Evolutionary conservation across 1,140 invertebrate genomes (phyloP).

Genomic region (Bombus haemorrhoidalis): DNA sequence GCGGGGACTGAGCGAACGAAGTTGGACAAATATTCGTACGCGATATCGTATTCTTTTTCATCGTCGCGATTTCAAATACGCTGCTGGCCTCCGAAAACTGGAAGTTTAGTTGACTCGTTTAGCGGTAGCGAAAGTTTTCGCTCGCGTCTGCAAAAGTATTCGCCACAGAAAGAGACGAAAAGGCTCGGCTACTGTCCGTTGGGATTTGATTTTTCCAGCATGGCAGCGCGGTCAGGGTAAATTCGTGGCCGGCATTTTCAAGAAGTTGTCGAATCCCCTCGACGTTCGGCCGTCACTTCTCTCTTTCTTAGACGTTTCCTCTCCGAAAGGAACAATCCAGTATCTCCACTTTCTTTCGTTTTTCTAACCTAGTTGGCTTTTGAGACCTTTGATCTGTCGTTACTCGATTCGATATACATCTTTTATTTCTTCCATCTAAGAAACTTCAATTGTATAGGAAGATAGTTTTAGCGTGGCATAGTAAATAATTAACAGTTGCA

Average conservation of each 20-base stretch:
- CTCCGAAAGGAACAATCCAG: not conserved
- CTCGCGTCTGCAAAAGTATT: conserved; percentile 64
- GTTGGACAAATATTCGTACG: conserved; percentile 23
- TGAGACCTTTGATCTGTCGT: not conserved
- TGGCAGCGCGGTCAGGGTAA: conserved; percentile 51
- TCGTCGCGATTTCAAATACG: not conserved
- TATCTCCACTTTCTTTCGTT: not conserved
- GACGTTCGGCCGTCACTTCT: not conserved
- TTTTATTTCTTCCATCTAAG: not conserved
- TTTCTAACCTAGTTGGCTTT: not conserved
- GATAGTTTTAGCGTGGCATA: too few species aligned
- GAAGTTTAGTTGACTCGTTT: conserved; percentile 63
- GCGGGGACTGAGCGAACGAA: not conserved
- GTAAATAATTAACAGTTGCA: too few species aligned
- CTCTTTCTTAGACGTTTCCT: not conserved
- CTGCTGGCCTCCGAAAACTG: not conserved
- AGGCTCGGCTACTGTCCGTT: conserved; percentile 42
- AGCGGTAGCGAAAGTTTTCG: conserved; percentile 60
- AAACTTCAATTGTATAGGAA: too few species aligned
- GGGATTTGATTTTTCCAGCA: conserved; percentile 63
- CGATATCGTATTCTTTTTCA: conserved; percentile 50
- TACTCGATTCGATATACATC: not conserved
- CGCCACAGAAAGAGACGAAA: conserved; percentile 9
- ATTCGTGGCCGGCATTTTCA: conserved; percentile 62
- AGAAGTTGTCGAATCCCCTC: conserved; percentile 17